Percentiles rank a stretch among this genome's conserved stretches.
Conservation (phyloP, 1,140 invertebrate genomes). For the Probaryconus sp. region DNA sequence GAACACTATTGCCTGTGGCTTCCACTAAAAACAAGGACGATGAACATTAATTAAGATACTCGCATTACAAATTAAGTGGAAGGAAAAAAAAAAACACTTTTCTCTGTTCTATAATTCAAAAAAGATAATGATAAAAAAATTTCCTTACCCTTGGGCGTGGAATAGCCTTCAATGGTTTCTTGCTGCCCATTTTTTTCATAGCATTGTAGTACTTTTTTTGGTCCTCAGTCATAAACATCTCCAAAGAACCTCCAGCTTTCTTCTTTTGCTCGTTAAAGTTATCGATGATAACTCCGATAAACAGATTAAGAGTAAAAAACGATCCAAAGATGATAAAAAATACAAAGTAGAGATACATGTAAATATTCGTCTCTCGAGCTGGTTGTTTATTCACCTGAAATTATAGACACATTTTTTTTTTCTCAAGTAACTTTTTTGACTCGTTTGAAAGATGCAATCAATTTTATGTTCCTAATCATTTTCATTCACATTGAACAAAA, state of each 20-base stretch:
- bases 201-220: constrained; percentile 99
- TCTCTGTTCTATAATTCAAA: no score
- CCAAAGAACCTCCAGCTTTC: constrained; percentile 97
- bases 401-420: no score
- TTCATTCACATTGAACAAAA: neutral
- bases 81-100: neutral
- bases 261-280: constrained; percentile 99
- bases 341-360: constrained; percentile 98
- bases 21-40: constrained; percentile 93
- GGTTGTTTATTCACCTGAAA: constrained; percentile 92
- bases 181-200: constrained; percentile 99
- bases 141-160: constrained; percentile 93
- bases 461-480: neutral
- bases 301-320: constrained; percentile 95
- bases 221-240: constrained; percentile 99
- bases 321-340: constrained; percentile 96
- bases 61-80: no score
- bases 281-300: constrained; percentile 96
- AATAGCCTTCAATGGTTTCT: constrained; percentile 98
- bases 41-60: no score
- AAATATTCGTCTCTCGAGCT: constrained; percentile 94
- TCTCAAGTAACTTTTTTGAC: no score
- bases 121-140: constrained; percentile 8
- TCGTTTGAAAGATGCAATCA: no score
- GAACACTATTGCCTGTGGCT: constrained; percentile 96